Percentiles rank a stretch among this genome's conserved stretches.
These are phyloP conservation scores for Heliconius melpomene DNA, from an alignment of 1,140 invertebrate genomes.

Conservation along the genomic window DNA sequence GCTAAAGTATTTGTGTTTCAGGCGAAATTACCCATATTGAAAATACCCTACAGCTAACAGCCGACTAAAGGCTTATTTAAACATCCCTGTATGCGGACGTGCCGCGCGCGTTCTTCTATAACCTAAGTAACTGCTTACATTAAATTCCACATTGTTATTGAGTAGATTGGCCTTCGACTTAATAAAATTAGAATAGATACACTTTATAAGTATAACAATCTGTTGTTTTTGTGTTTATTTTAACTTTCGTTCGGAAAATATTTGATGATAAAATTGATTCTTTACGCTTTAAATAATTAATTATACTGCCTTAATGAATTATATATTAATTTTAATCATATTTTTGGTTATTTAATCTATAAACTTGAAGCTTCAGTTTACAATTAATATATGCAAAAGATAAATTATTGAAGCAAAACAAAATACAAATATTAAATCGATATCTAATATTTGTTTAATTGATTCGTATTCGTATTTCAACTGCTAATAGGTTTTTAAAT, in stretches of 20 bases:
- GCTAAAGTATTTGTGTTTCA: constrained; percentile 77
- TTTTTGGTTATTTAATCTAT: not conserved
- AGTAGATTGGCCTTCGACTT: constrained; percentile 40
- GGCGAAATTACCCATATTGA: constrained; percentile 80
- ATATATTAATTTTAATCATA: not conserved
- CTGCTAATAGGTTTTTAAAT: constrained; percentile 20
- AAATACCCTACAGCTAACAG: constrained; percentile 78
- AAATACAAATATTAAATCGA: not conserved
- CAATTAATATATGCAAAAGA: no score
- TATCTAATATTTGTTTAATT: not conserved
- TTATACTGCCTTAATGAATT: not conserved
- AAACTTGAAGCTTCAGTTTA: no score
- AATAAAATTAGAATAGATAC: constrained; percentile 38
- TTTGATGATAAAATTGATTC: constrained; percentile 49
- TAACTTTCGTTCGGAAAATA: constrained; percentile 48
- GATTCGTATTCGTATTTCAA: not conserved
- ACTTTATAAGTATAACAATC: constrained; percentile 46
- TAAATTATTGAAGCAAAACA: not conserved
- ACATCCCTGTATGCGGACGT: constrained; percentile 59
- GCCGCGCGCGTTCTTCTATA: constrained; percentile 45
- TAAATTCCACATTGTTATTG: constrained; percentile 54
- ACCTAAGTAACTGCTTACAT: constrained; percentile 56
- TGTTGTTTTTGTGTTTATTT: constrained; percentile 36
- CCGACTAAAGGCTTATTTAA: constrained; percentile 74
- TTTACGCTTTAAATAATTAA: not conserved